Conservation (phyloP, 2,113 vertebrate genomes). For the Antechinus stuartii region DNA sequence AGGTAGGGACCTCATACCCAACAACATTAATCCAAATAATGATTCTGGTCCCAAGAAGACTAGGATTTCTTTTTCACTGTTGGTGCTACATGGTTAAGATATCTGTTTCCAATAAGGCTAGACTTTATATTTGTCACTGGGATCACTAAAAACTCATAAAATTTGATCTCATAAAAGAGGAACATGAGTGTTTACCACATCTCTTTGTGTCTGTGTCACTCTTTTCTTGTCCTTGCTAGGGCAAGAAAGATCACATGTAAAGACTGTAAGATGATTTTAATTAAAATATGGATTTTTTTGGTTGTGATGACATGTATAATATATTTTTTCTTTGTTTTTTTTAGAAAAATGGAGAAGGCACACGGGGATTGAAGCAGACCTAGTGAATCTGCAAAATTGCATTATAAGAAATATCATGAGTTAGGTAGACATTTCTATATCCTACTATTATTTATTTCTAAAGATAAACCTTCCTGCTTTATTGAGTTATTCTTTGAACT, state of each 20-base stretch:
- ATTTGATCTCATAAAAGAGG: slow-evolving; percentile 70
- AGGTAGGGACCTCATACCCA: slow-evolving; percentile 5
- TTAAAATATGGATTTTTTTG: slow-evolving; percentile 76
- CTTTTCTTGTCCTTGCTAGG: slow-evolving; percentile 27
- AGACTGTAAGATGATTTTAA: slow-evolving; percentile 55
- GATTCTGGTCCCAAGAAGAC: neutral
- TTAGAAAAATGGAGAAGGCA: neutral
- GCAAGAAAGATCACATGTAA: slow-evolving; percentile 59
- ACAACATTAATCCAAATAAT: neutral
- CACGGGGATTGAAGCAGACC: neutral
- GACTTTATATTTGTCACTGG: slow-evolving; percentile 79
- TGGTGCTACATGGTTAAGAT: slow-evolving; percentile 10
- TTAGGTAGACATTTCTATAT: neutral
- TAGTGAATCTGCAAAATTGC: neutral
- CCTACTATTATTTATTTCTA: neutral
- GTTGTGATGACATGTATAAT: slow-evolving; percentile 65
- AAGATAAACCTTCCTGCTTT: slow-evolving; percentile 25
- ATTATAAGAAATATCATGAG: neutral
- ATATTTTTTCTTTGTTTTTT: slow-evolving; percentile 26
- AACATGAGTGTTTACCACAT: slow-evolving; percentile 59
- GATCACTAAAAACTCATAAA: slow-evolving; percentile 75
- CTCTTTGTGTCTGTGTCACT: slow-evolving; percentile 67
- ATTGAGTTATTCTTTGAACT: slow-evolving; percentile 44
- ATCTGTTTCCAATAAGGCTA: slow-evolving; percentile 80
- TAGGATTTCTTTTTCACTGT: neutral